phyloP scores from a whole-genome alignment of 2,113 vertebrate genomes.

The Aphelocoma coerulescens region DNA sequence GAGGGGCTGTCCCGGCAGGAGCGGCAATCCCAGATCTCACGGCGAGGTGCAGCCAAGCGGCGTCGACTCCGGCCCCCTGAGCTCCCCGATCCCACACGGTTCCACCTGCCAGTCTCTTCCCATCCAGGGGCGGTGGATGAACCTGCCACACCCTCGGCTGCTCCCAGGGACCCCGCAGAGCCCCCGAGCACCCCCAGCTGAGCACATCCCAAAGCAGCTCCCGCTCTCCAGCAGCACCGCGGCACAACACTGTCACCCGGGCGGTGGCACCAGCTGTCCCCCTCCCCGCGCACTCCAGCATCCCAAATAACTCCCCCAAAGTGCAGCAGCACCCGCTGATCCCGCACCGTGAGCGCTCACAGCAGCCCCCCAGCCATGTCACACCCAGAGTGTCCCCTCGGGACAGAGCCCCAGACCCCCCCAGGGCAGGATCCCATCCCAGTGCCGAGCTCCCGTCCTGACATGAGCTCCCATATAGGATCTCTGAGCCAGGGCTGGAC shows the following conservation, averaged over 20 bases:
- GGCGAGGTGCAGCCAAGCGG: neutral
- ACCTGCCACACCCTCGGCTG: neutral
- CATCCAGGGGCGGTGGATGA: neutral
- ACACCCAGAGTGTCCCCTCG: neutral
- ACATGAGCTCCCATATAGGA: accelerated
- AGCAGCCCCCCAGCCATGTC: accelerated
- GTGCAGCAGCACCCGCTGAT: neutral
- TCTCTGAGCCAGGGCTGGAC: neutral
- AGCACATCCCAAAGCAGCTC: neutral
- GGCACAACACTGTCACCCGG: neutral
- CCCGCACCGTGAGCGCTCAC: accelerated
- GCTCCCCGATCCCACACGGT: neutral
- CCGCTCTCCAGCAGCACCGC: accelerated
- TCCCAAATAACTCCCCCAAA: accelerated
- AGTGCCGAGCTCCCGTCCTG: accelerated
- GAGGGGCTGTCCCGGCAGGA: neutral
- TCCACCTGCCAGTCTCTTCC: neutral
- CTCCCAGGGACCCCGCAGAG: neutral
- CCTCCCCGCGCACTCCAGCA: accelerated
- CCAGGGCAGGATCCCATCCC: neutral
- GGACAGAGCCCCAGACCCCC: neutral
- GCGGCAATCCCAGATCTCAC: neutral
- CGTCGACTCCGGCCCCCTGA: neutral
- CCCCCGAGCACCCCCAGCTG: accelerated
- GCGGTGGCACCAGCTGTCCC: neutral